Percentiles rank a stretch among this genome's conserved stretches.
These are phyloP conservation scores for Patella depressa DNA, from an alignment of 2,888 invertebrate genomes.

Conservation along the genomic window DNA sequence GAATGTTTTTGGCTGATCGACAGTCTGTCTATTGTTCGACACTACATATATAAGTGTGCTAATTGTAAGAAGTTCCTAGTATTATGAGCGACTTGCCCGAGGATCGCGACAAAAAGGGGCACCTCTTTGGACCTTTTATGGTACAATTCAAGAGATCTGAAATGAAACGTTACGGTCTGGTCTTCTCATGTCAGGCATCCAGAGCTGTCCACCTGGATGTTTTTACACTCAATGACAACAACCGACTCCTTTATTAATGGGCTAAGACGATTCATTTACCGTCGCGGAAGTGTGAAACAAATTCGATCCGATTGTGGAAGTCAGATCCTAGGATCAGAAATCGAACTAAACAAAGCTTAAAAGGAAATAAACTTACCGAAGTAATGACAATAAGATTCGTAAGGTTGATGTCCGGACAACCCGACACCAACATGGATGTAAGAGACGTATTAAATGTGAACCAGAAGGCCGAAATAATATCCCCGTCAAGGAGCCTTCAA, in stretches of 20 bases:
- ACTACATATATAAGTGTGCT: background rate
- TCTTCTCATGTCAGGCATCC: background rate
- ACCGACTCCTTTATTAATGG: conserved; percentile 59
- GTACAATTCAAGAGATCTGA: background rate
- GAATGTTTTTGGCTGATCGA: background rate
- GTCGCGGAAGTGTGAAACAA: conserved; percentile 44
- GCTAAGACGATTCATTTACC: conserved; percentile 58
- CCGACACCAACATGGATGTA: background rate
- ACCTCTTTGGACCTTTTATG: conserved; percentile 22
- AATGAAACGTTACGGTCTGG: background rate
- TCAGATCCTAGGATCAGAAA: conserved; percentile 39
- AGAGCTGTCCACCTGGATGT: background rate
- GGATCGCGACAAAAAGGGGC: conserved; percentile 9
- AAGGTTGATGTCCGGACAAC: conserved; percentile 27
- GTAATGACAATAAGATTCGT: conserved; percentile 33
- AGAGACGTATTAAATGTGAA: too few relatives aligned
- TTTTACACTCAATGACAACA: background rate
- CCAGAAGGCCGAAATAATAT: too few relatives aligned
- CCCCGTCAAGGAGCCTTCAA: too few relatives aligned
- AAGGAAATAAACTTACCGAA: conserved; percentile 21
- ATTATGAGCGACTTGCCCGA: conserved; percentile 22
- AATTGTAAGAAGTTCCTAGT: conserved; percentile 10
- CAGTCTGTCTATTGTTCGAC: background rate
- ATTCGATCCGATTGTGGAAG: conserved; percentile 37
- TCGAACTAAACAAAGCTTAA: conserved; percentile 19